These are phyloP conservation scores for Hypolimnas misippus DNA, from an alignment of 2,888 invertebrate species.

Conservation along the genomic window DNA sequence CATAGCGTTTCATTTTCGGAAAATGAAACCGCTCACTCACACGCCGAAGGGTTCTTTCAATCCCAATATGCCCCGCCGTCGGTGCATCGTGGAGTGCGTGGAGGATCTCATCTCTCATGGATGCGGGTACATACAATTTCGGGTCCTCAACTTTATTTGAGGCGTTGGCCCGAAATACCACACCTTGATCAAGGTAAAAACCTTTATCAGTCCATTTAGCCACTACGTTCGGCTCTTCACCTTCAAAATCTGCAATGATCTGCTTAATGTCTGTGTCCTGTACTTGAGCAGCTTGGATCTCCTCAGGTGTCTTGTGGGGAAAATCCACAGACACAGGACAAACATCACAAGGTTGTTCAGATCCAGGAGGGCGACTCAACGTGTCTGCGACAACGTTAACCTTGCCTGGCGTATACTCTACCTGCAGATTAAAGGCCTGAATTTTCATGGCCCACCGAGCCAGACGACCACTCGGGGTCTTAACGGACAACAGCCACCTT, in stretches of 20 bases:
- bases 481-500: constrained; percentile 56
- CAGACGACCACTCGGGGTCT: constrained; percentile 57
- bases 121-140: constrained; percentile 41
- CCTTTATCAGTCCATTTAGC: constrained; percentile 41
- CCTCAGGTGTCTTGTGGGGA: constrained; percentile 27
- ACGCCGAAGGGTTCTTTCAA: constrained; percentile 51
- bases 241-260: constrained; percentile 44
- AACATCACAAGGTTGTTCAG: constrained; percentile 29
- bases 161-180: constrained; percentile 42
- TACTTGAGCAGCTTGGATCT: constrained; percentile 38
- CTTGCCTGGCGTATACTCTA: no score
- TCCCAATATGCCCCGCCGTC: constrained; percentile 46
- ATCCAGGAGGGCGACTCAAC: constrained; percentile 21
- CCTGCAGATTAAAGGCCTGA: no score
- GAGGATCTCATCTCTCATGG: constrained; percentile 37
- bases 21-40: constrained; percentile 33
- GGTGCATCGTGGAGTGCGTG: constrained; percentile 43
- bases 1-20: neutral
- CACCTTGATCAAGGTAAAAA: constrained; percentile 42
- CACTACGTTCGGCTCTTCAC: neutral
- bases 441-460: constrained; percentile 62
- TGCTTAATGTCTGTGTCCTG: constrained; percentile 41
- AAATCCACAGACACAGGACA: constrained; percentile 40
- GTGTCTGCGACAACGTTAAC: constrained; percentile 31
- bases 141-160: constrained; percentile 38